These are phyloP conservation scores for Daphoenositta chrysoptera DNA, from an alignment of 2,113 vertebrate genomes.

Conservation along the genomic window DNA sequence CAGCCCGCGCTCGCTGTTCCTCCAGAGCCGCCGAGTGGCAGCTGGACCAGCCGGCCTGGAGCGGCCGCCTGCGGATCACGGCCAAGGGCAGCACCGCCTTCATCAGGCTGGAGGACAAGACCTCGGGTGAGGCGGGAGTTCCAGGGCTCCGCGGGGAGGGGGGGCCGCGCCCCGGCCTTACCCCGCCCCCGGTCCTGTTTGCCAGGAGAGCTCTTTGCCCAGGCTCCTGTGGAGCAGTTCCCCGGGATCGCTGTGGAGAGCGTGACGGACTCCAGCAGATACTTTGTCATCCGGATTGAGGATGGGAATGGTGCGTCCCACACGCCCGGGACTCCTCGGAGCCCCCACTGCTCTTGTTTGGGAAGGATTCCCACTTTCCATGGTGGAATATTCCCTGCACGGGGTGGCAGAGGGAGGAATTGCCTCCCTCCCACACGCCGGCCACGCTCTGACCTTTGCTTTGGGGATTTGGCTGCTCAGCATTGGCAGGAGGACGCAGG, in stretches of 20 bases:
- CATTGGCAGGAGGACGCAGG: rapidly evolving
- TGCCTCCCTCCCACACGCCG: rapidly evolving
- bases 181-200: background rate
- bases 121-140: slow-evolving; percentile 75
- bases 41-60: slow-evolving; percentile 93
- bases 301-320: slow-evolving; percentile 77
- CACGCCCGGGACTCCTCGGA: rapidly evolving
- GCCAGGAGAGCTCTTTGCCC: slow-evolving; percentile 93
- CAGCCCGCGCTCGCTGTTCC: background rate
- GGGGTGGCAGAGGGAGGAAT: rapidly evolving
- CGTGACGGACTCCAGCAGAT: slow-evolving; percentile 92
- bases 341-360: rapidly evolving
- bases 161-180: rapidly evolving
- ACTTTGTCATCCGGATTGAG: slow-evolving; percentile 90
- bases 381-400: rapidly evolving
- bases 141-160: rapidly evolving
- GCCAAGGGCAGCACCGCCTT: slow-evolving; percentile 84
- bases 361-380: background rate
- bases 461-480: background rate
- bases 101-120: slow-evolving; percentile 92
- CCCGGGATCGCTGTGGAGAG: slow-evolving; percentile 85
- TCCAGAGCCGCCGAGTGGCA: slow-evolving; percentile 94
- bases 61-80: slow-evolving; percentile 88
- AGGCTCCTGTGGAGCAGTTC: slow-evolving; percentile 91
- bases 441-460: background rate